Percentiles rank a stretch among this genome's conserved stretches.
These are phyloP conservation scores for Xyrauchen texanus DNA, from an alignment of 2,113 vertebrate genomes.

Conservation along the genomic window DNA sequence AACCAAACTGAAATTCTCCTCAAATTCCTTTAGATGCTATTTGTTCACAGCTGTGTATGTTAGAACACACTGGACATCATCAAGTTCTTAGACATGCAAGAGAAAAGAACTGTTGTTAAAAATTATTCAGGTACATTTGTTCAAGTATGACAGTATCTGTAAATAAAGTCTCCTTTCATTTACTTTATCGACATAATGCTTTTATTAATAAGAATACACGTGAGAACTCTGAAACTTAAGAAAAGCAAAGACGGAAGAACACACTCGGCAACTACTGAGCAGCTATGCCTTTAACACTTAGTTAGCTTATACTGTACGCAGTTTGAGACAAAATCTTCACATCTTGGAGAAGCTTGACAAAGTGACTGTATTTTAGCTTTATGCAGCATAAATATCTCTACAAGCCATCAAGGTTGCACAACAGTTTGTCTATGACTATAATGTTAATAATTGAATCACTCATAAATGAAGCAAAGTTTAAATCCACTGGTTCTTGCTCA, in stretches of 20 bases:
- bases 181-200: slow-evolving; percentile 40
- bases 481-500: neutral
- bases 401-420: slow-evolving; percentile 4
- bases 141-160: slow-evolving; percentile 18
- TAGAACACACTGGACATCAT: too few species aligned
- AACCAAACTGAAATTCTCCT: neutral
- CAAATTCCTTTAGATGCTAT: too few species aligned
- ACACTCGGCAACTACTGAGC: neutral
- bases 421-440: neutral
- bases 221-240: neutral
- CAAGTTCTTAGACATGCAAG: neutral
- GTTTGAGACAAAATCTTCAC: neutral
- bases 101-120: neutral
- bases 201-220: slow-evolving; percentile 52
- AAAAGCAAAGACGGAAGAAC: neutral
- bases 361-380: neutral
- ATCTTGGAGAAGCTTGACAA: slow-evolving; percentile 10
- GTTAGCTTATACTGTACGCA: slow-evolving; percentile 6
- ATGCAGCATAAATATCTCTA: neutral
- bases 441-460: slow-evolving; percentile 27
- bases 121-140: neutral
- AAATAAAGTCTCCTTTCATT: slow-evolving; percentile 43
- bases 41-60: neutral
- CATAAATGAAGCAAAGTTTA: neutral
- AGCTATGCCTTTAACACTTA: neutral